These are phyloP conservation scores for Ferdinandea cuprea DNA, from an alignment of 2,888 invertebrate species.

Conservation along the genomic window DNA sequence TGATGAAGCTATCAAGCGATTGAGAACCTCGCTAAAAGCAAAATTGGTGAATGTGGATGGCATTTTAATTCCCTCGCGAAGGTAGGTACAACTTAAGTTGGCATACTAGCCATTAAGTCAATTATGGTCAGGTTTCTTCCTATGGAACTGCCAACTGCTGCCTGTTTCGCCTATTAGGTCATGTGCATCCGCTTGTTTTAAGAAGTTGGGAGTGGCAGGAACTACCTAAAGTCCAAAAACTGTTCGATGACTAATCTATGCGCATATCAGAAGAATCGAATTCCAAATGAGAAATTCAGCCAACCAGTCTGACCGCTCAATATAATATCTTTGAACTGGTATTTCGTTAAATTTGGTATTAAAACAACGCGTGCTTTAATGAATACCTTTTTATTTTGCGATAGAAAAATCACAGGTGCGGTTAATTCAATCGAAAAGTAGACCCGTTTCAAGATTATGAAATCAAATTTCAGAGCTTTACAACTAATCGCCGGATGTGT, in stretches of 20 bases:
- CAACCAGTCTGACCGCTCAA: slow-evolving; percentile 24
- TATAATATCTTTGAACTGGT: slow-evolving; percentile 30
- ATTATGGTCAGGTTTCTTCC: slow-evolving; percentile 42
- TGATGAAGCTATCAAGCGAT: slow-evolving; percentile 15
- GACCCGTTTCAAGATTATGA: slow-evolving; percentile 32
- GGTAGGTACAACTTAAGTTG: slow-evolving; percentile 20
- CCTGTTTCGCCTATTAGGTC: slow-evolving; percentile 37
- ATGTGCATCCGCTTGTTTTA: slow-evolving; percentile 55
- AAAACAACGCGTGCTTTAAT: slow-evolving; percentile 13
- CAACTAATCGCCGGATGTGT: slow-evolving; percentile 50
- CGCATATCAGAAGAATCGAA: not conserved
- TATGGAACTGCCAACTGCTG: slow-evolving; percentile 39
- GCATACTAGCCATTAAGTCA: slow-evolving; percentile 32
- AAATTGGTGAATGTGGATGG: slow-evolving; percentile 23
- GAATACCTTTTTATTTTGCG: slow-evolving; percentile 1
- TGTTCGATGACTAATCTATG: slow-evolving; percentile 41
- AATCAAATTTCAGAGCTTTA: slow-evolving; percentile 30
- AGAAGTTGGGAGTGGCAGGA: slow-evolving; percentile 49
- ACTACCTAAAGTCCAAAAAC: slow-evolving; percentile 11
- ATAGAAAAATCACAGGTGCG: slow-evolving; percentile 51
- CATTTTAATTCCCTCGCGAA: slow-evolving; percentile 42
- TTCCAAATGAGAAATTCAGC: slow-evolving; percentile 31
- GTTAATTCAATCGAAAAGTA: slow-evolving; percentile 6
- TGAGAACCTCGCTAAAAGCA: slow-evolving; percentile 22
- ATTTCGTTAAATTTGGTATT: slow-evolving; percentile 37